phyloP scores from a whole-genome alignment of 2,113 vertebrate species.

The Pomatostomus ruficeps region DNA sequence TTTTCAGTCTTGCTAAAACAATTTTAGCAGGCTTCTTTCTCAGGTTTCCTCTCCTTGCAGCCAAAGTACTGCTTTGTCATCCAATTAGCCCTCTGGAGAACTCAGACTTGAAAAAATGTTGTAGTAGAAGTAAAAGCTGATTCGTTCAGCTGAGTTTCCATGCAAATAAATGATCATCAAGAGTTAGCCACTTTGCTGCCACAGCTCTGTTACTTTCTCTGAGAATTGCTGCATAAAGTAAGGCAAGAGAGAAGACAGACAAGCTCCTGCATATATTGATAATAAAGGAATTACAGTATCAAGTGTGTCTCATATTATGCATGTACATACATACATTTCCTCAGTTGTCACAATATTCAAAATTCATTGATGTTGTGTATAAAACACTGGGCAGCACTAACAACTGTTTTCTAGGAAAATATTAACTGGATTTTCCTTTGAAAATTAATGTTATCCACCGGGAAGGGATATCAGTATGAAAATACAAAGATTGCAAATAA shows the following conservation, averaged over 20 bases:
- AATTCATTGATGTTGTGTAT: neutral
- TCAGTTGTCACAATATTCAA: neutral
- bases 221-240: neutral
- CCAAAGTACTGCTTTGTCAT: neutral
- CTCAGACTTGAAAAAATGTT: neutral
- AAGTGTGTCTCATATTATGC: neutral
- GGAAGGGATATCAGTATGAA: neutral
- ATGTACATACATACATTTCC: accelerated
- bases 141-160: neutral
- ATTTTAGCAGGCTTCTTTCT: neutral
- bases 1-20: neutral
- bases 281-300: neutral
- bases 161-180: neutral
- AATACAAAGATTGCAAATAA: neutral
- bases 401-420: neutral
- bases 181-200: neutral
- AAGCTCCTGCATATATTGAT: neutral
- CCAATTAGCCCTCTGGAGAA: neutral
- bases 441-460: neutral
- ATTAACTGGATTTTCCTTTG: neutral
- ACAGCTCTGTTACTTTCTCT: neutral
- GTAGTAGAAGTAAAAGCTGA: neutral
- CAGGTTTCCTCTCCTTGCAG: neutral
- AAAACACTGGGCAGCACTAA: neutral
- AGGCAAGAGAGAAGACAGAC: neutral